phyloP scores from a whole-genome alignment of 2,113 vertebrate genomes.

The Antigone vipio region DNA sequence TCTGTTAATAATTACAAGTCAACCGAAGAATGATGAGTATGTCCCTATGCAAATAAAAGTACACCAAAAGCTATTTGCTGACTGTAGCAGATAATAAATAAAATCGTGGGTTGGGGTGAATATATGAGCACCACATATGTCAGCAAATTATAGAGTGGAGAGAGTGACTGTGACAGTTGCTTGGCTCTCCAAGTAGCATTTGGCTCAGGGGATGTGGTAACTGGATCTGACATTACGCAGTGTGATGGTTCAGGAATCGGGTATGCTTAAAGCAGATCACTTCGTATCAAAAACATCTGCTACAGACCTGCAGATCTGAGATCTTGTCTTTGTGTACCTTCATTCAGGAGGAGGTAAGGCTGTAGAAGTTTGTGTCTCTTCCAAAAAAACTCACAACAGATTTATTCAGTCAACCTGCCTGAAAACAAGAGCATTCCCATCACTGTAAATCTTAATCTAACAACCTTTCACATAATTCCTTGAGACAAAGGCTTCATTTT shows the following conservation, averaged over 20 bases:
- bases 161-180: not conserved
- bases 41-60: not conserved
- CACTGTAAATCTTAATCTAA: not conserved
- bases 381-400: not conserved
- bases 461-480: not conserved
- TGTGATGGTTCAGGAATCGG: not conserved
- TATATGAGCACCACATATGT: not conserved
- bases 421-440: not conserved
- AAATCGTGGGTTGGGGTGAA: not conserved
- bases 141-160: not conserved
- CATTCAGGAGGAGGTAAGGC: not conserved
- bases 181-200: not conserved
- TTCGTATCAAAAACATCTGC: not conserved
- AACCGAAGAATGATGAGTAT: not conserved
- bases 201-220: not conserved
- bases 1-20: not conserved
- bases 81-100: not conserved
- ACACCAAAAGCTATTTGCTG: not conserved
- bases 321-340: not conserved
- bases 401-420: not conserved
- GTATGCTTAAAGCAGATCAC: not conserved
- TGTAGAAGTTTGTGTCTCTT: not conserved
- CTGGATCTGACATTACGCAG: not conserved
- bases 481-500: not conserved
- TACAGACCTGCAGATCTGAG: not conserved